Base-by-base conservation (phyloP, 1,140 invertebrate species). In the Piezodorus guildinii region DNA sequence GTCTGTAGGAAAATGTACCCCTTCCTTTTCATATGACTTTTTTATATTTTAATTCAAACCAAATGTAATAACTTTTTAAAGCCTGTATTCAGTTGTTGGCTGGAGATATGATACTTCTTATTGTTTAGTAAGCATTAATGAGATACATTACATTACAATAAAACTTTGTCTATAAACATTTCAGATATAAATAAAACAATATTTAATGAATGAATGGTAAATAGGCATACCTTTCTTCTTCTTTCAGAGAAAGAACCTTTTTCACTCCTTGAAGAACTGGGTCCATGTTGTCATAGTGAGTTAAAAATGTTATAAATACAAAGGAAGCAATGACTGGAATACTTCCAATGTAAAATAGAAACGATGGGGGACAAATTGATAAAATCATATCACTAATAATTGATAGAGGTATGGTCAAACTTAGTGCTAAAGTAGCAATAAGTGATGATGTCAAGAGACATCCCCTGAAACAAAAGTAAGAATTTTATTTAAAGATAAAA, bases 381-480 rank as follows among this genome's bases (percentile, higher is more conserved):
- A 91, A 74, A 46, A 89, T 71, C 39, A 89, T 80, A 77, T 94
- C 90, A 56, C 87, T 85, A 63, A 91, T 74, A 82, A 92, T 88
- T 17, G 87, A 86, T 73, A 94, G 79, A 27, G 91, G 91, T 74
- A 93, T 90, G 62, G 87, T 89, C 65, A 94, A 76, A 71, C 86
- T 88, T 56, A 91, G 80, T 30, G 89, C 83, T 65, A 93, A 73
- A 8, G 90, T 93, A 54, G 86, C 90, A 69, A 92, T 85, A 14
- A 94, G 74, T 23, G 90, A 91, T 34, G 90, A 92, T 17, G 91
- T 93, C 67, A 93, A 74, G 74, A 94, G 91, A 75, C 90, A 92
- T 27, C 89, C 90, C 89, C 89, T 92, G 68, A 21, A 69, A 65
- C 45, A 65, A 65, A 25, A 67, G 69, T 64, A 63, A 64, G 19